These are phyloP conservation scores for Jaculus jaculus DNA, from an alignment of 2,113 vertebrate species.

Conservation along the genomic window DNA sequence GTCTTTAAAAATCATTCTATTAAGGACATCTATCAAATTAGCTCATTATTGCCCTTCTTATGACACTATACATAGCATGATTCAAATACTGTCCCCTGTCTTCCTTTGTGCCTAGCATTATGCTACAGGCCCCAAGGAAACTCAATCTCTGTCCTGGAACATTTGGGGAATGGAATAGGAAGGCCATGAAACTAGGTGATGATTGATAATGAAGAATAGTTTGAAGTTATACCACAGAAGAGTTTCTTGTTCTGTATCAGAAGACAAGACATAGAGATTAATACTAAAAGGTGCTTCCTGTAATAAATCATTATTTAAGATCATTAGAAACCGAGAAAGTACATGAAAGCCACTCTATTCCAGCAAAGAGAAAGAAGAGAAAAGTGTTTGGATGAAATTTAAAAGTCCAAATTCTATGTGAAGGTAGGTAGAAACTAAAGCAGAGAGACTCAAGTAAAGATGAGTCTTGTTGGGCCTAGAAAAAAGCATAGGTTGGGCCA, in stretches of 20 bases:
- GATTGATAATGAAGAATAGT: not conserved
- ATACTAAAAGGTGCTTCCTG: not conserved
- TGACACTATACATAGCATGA: not conserved
- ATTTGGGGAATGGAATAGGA: not conserved
- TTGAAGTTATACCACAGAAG: not conserved
- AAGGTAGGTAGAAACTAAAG: not conserved
- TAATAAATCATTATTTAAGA: slow-evolving; percentile 15
- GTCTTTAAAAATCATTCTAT: not conserved
- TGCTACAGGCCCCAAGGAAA: not conserved
- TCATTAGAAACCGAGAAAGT: not conserved
- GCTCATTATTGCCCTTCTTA: not conserved
- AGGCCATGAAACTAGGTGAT: not conserved
- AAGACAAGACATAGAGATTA: not conserved
- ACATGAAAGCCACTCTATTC: not conserved
- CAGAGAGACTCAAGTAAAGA: not conserved
- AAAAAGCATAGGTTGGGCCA: not conserved
- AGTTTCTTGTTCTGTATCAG: not conserved
- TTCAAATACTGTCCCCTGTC: not conserved
- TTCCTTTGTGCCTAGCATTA: not conserved
- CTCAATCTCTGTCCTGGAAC: not conserved
- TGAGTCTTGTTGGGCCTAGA: not conserved
- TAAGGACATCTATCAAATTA: not conserved
- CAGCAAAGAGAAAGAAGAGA: slow-evolving; percentile 4
- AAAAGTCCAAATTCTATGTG: slow-evolving; percentile 27
- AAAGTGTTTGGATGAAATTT: not conserved